phyloP scores from a whole-genome alignment of 2,888 invertebrate species.

The Agrochola macilenta region DNA sequence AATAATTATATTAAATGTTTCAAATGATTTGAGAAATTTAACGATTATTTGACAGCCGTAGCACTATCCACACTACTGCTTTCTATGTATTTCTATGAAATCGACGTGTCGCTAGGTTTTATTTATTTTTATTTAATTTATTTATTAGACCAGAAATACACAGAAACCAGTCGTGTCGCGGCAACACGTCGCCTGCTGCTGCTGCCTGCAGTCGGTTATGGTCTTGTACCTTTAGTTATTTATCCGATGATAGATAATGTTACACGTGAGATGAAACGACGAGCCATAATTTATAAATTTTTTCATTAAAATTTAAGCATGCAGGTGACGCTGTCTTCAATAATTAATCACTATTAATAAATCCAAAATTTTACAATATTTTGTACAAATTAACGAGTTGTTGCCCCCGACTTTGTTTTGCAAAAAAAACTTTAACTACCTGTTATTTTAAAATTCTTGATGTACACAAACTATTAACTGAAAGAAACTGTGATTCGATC shows the following conservation, averaged over 20 bases:
- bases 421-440: not conserved
- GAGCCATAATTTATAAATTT: not conserved
- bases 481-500: not conserved
- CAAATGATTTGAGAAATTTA: not conserved
- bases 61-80: not conserved
- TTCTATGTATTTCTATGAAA: too few relatives aligned
- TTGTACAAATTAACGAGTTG: not conserved
- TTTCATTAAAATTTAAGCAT: slow-evolving; percentile 3
- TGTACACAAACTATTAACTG: not conserved
- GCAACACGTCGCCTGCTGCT: too few relatives aligned
- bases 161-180: too few relatives aligned
- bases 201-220: too few relatives aligned
- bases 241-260: not conserved
- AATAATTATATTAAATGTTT: too few relatives aligned
- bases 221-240: not conserved
- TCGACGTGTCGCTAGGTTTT: too few relatives aligned
- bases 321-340: slow-evolving; percentile 15
- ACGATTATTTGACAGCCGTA: not conserved
- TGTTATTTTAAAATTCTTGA: not conserved
- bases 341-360: slow-evolving; percentile 30
- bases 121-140: too few relatives aligned
- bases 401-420: not conserved
- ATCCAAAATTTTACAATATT: slow-evolving; percentile 9
- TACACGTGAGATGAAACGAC: not conserved
- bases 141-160: too few relatives aligned